phyloP scores from a whole-genome alignment of 2,888 invertebrate species.

The Apodemia duryi region DNA sequence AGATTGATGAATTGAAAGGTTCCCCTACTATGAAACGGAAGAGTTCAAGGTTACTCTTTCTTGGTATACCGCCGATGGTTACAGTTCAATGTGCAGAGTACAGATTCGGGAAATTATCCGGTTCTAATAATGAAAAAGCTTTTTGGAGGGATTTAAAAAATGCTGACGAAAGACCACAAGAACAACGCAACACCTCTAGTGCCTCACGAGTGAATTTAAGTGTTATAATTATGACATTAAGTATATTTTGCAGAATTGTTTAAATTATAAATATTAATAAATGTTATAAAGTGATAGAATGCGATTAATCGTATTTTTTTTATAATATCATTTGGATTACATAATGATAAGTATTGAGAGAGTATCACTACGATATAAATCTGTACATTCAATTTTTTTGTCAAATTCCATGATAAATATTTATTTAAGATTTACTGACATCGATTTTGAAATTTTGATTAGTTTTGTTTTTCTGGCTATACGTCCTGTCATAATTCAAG shows the following conservation, averaged over 20 bases:
- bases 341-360: too few relatives aligned
- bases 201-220: neutral
- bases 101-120: slow-evolving; percentile 65
- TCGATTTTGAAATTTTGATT: too few relatives aligned
- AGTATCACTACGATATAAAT: too few relatives aligned
- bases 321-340: too few relatives aligned
- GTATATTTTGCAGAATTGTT: slow-evolving; percentile 9
- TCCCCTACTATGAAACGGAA: slow-evolving; percentile 44
- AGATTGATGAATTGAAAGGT: slow-evolving; percentile 49
- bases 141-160: slow-evolving; percentile 44
- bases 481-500: too few relatives aligned
- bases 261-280: slow-evolving; percentile 5
- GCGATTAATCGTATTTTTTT: too few relatives aligned
- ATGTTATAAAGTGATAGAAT: neutral
- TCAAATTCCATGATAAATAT: too few relatives aligned
- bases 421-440: too few relatives aligned
- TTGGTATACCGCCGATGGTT: slow-evolving; percentile 69
- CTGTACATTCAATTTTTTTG: too few relatives aligned
- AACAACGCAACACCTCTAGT: slow-evolving; percentile 38
- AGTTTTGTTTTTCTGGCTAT: too few relatives aligned
- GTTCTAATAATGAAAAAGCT: slow-evolving; percentile 54
- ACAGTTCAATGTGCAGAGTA: slow-evolving; percentile 72
- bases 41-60: slow-evolving; percentile 49
- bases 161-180: slow-evolving; percentile 39
- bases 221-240: slow-evolving; percentile 22